These are phyloP conservation scores for Ylistrum balloti DNA, from an alignment of 1,140 invertebrate genomes.

Conservation along the genomic window DNA sequence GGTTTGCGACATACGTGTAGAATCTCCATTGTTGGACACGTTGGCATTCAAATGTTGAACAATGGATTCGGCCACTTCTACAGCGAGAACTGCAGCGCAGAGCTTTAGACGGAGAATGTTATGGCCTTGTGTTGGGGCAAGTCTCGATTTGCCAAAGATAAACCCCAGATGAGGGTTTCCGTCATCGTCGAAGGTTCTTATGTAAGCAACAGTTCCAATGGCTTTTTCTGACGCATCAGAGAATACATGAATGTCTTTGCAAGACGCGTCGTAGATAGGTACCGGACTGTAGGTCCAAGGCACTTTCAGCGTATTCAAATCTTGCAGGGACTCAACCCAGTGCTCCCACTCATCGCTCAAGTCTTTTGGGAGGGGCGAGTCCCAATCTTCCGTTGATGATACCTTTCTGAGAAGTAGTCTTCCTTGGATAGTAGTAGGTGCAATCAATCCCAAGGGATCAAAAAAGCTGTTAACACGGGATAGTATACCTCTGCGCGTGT, in stretches of 20 bases:
- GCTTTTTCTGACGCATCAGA: neutral
- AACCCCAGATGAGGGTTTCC: neutral
- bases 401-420: conserved; percentile 17
- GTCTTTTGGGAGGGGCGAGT: neutral
- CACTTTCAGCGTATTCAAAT: neutral
- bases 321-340: neutral
- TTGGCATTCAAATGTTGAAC: neutral
- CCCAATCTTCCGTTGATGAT: neutral
- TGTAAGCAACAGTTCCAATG: neutral
- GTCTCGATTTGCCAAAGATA: neutral
- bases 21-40: neutral
- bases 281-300: neutral
- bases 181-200: neutral
- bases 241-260: neutral
- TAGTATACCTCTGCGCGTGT: conserved; percentile 45
- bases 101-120: neutral
- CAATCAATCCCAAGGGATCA: conserved; percentile 47
- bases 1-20: neutral
- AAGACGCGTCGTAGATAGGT: neutral
- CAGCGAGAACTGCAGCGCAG: neutral
- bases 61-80: neutral
- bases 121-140: neutral
- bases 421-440: conserved; percentile 16
- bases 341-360: neutral
- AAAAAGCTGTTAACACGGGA: conserved; percentile 41